phyloP scores from a whole-genome alignment of 2,888 invertebrate species.

The Gymnoscelis rufifasciata region DNA sequence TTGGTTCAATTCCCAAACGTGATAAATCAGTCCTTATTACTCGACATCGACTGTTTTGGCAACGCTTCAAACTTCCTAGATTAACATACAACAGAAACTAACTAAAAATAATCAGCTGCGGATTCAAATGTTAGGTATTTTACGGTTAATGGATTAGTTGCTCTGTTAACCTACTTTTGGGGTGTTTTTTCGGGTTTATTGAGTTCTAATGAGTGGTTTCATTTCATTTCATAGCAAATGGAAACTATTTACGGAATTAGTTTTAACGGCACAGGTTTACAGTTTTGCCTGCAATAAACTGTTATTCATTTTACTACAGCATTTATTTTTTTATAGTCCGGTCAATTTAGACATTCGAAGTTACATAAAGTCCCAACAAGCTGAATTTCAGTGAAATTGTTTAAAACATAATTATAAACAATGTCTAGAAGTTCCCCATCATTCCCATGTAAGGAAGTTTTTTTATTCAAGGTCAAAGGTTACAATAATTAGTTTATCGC shows the following conservation, averaged over 20 bases:
- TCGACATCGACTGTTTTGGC: conserved; percentile 34
- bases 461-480: no score
- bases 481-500: no score
- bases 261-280: no score
- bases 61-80: conserved; percentile 38
- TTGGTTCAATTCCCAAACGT: conserved; percentile 6
- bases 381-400: no score
- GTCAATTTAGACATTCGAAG: no score
- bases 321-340: no score
- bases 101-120: conserved; percentile 37
- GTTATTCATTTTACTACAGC: no score
- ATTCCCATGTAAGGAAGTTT: no score
- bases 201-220: background rate
- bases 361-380: no score
- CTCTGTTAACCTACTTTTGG: background rate
- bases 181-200: background rate
- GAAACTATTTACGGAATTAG: background rate
- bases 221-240: background rate
- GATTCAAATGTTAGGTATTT: conserved; percentile 10
- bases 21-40: conserved; percentile 10
- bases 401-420: no score
- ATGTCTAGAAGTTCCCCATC: no score
- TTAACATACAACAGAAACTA: conserved; percentile 29
- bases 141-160: conserved; percentile 5
- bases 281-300: no score